Percentiles rank a stretch among this genome's conserved stretches.
These are phyloP conservation scores for Drosophila tropicalis DNA, from an alignment of 1,140 invertebrate genomes.

Conservation along the genomic window DNA sequence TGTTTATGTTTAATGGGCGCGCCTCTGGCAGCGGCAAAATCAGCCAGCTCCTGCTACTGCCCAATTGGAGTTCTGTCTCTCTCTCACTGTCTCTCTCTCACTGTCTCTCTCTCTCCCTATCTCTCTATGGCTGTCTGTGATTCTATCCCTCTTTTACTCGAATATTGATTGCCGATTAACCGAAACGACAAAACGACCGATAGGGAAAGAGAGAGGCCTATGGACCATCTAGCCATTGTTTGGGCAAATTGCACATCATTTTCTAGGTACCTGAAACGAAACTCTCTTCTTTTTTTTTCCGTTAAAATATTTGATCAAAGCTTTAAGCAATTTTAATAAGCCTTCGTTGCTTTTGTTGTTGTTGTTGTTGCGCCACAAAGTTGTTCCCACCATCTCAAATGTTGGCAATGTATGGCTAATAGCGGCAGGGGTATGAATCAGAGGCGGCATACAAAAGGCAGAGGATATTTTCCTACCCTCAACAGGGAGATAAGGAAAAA, in stretches of 20 bases:
- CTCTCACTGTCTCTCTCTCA: slow-evolving; percentile 20
- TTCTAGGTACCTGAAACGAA: slow-evolving; percentile 35
- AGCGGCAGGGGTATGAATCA: background rate
- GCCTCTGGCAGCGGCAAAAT: slow-evolving; percentile 64
- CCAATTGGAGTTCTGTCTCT: slow-evolving; percentile 19
- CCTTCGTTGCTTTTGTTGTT: slow-evolving; percentile 4
- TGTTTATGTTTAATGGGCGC: slow-evolving; percentile 83
- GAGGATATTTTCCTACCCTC: background rate
- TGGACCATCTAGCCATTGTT: slow-evolving; percentile 14
- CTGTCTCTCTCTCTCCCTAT: slow-evolving; percentile 7
- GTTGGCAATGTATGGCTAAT: slow-evolving; percentile 36
- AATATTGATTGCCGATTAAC: slow-evolving; percentile 81
- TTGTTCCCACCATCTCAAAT: slow-evolving; percentile 54
- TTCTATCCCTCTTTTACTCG: slow-evolving; percentile 26
- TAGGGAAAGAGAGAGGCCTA: slow-evolving; percentile 10
- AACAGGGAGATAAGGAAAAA: too few relatives aligned
- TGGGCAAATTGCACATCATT: slow-evolving; percentile 77
- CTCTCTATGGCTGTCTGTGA: slow-evolving; percentile 16
- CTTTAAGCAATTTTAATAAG: slow-evolving; percentile 60
- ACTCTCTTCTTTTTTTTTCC: background rate
- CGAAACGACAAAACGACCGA: slow-evolving; percentile 48
- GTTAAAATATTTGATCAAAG: slow-evolving; percentile 50
- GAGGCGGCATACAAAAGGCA: background rate
- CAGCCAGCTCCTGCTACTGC: slow-evolving; percentile 9
- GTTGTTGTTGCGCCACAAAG: slow-evolving; percentile 19